Base-by-base conservation (phyloP, 2,797 vertebrate species). In the Sebastes taczanowskii region DNA sequence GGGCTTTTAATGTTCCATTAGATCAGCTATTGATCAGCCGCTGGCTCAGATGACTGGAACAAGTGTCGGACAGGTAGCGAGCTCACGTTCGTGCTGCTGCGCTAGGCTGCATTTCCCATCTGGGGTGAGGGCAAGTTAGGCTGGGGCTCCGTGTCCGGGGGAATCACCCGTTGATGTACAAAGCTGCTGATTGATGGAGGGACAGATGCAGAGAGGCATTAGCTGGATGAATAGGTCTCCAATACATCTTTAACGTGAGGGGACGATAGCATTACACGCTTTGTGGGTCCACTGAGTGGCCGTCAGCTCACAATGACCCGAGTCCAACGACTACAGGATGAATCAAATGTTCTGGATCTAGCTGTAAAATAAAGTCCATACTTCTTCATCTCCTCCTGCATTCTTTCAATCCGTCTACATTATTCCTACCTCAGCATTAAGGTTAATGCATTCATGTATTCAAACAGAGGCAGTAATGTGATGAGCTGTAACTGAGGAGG, bases 1-100 rank as follows among this genome's bases (percentile, higher is more conserved):
- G 81, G 80, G 86, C 88, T 85, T 91, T 92, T 92, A 92, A 90
- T 94, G 92, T 93, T 88, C 91, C 85, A 92, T 94, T 87, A 93
- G 89, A 91, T 92, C 81, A 82, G 74, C 84, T 94, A 95, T 94
- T 91, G 94, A 95, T 95, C 93, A 92, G 82, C 77, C 16, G 7
- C 82, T 81, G 89, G 89, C 92, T 91, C 87, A 76, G 72, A 91
- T 91, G 87, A 89, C 91, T 88, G 71, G 76, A 89, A 93, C 92
- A 93, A 92, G 87, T 90, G 91, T 91, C 6, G 2, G 74, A 78
- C 79, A 90, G 90, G 86, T 91, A 92, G 85, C 68, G 52, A 82
- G 81, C 84, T 84, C 78, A 32, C 62, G 55, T 78, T 86, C 25
- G 3, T 52, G 70, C 81, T 46, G 70, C 81, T 59, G 71, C 11